Base-by-base conservation (phyloP, 2,888 invertebrate genomes). In the Orthosia gothica region DNA sequence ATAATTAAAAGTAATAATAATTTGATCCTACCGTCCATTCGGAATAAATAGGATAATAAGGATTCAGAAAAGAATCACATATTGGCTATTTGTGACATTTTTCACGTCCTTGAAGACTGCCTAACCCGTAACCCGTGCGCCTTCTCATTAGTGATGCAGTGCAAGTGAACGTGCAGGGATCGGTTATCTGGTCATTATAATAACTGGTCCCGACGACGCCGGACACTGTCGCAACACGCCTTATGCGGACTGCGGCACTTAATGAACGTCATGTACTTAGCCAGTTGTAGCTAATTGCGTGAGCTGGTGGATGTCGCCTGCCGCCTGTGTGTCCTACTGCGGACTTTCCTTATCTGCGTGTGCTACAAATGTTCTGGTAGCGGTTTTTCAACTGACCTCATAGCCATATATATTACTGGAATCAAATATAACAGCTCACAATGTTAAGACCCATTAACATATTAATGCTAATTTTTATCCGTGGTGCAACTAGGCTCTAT, bases 221-320 rank as follows among this genome's bases (percentile, higher is more conserved):
- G 66, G 70, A 54, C 23, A n/a, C 23, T 71, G 70, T 15, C 70
- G 70, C 57, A 71, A 71, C 66, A 5, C 11, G 18, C 15, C 20
- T 2, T 58, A 40, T 32, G 18, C 65, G 20, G 65, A 50, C 23
- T 20, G n/a, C 20, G n/a, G 23, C n/a, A 15, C 45, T 50, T 72
- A 47, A 61, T 73, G 9, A 52, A 73, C 40, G 59, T 73, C 54
- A 72, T 61, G 72, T 20, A 59, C 26, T 26, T n/a, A 20, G 72
- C 72, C 32, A 16, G 45, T 47, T 20, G 2, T 47, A 70, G 50
- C 20, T 47, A 61, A 72, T 59, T 73, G 72, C 59, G 72, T 72
- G 59, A 72, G 23, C 52, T 5, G 72, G 59, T 40, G 40, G 58
- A 12, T 52, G 50, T n/a, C 18, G 50, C 52, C 52, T 11, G 52